Conservation (phyloP, 2,888 invertebrate genomes). For the Protonemura montana region DNA sequence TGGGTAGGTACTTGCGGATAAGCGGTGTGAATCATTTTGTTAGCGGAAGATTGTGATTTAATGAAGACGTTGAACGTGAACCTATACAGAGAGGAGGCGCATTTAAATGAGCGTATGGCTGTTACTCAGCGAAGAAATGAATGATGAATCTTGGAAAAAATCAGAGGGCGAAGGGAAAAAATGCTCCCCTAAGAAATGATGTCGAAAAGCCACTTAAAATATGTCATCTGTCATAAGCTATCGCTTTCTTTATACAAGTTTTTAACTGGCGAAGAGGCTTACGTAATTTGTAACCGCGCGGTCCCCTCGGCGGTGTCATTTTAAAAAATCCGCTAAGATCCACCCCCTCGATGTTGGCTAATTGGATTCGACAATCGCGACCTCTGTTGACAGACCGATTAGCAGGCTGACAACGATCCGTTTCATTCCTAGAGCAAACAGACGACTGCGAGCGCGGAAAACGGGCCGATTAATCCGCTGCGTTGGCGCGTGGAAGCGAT, state of each 20-base stretch:
- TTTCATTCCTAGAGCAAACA: constrained; percentile 33
- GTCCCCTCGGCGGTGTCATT: background rate
- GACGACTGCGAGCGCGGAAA: background rate
- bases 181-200: background rate
- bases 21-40: background rate
- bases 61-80: background rate
- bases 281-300: background rate
- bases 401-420: constrained; percentile 30
- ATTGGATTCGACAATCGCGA: background rate
- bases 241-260: constrained; percentile 5
- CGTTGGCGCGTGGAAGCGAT: too few species aligned
- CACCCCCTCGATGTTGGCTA: background rate
- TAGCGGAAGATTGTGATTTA: background rate
- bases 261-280: background rate
- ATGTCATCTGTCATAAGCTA: background rate
- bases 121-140: background rate
- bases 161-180: background rate
- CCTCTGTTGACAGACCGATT: constrained; percentile 38
- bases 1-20: background rate
- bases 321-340: constrained; percentile 8
- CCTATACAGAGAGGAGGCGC: background rate
- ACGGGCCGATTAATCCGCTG: too few species aligned
- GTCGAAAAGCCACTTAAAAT: background rate
- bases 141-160: background rate
- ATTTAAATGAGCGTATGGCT: background rate